Percentiles rank a stretch among this genome's conserved stretches.
Conservation (phyloP, 1,140 invertebrate species). For the Aphis gossypii region DNA sequence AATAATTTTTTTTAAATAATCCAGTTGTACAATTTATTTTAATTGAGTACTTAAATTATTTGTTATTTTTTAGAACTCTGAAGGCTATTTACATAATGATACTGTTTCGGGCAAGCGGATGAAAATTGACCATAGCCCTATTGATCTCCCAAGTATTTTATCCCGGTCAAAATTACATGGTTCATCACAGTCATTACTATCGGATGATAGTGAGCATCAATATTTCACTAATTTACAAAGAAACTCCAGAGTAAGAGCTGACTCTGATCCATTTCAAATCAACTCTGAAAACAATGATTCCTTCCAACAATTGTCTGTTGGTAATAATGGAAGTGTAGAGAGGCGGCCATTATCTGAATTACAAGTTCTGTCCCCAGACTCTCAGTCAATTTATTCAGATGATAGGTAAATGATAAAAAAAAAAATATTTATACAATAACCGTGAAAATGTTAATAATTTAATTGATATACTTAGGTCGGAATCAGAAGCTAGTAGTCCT, state of each 20-base stretch:
- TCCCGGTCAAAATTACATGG: constrained; percentile 46
- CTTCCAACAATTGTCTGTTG: constrained; percentile 12
- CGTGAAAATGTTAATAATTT: not conserved
- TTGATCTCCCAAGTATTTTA: constrained; percentile 52
- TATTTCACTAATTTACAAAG: constrained; percentile 46
- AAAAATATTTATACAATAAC: no score
- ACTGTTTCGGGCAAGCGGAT: constrained; percentile 23
- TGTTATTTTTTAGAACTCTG: constrained; percentile 39
- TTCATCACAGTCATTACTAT: not conserved
- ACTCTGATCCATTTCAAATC: constrained; percentile 37
- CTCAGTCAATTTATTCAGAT: constrained; percentile 43
- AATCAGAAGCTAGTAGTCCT: constrained; percentile 42
- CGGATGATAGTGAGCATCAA: not conserved
- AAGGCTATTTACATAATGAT: constrained; percentile 39
- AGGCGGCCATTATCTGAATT: constrained; percentile 45
- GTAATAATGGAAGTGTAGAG: constrained; percentile 49
- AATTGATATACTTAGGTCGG: constrained; percentile 21
- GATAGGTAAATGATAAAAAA: constrained; percentile 37
- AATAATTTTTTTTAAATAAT: not conserved
- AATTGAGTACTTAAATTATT: not conserved
- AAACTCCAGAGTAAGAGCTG: constrained; percentile 24
- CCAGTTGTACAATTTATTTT: not conserved
- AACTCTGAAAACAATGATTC: constrained; percentile 41
- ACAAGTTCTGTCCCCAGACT: constrained; percentile 23
- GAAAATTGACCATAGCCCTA: constrained; percentile 41